Evolutionary conservation across 2,888 invertebrate genomes (phyloP).

Genomic region (Amphipoea lucens): DNA sequence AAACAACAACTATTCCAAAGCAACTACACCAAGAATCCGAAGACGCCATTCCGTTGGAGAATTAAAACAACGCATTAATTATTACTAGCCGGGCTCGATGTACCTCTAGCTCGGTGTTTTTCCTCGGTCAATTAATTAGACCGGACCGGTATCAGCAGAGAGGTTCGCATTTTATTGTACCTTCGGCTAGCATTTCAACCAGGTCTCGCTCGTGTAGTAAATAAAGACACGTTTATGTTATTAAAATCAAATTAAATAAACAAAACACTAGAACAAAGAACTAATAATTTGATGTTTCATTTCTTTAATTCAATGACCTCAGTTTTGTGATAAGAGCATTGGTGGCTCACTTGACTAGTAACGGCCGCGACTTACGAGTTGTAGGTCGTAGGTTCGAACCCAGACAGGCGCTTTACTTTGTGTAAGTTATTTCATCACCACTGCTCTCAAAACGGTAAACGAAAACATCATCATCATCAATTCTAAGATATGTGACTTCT

Average conservation of each 20-base stretch:
- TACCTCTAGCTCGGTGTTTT: constrained; percentile 13
- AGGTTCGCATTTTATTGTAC: constrained; percentile 6
- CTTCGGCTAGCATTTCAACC: not conserved
- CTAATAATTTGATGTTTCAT: not conserved
- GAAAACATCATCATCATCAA: no score
- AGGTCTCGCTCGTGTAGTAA: not conserved
- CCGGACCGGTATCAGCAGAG: not conserved
- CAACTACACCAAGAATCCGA: not conserved
- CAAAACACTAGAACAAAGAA: not conserved
- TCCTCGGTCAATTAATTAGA: constrained; percentile 45
- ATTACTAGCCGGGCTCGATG: not conserved
- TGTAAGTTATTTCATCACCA: not conserved
- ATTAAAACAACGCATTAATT: constrained; percentile 46
- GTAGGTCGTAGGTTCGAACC: not conserved
- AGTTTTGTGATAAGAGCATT: not conserved
- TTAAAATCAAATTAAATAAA: no score
- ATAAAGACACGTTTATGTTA: not conserved
- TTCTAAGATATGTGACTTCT: no score
- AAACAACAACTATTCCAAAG: not conserved
- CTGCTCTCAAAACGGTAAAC: no score
- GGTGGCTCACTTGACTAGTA: not conserved
- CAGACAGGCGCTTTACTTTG: not conserved
- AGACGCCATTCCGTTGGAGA: constrained; percentile 6
- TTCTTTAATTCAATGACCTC: not conserved
- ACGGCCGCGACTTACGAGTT: not conserved